phyloP scores from a whole-genome alignment of 2,797 vertebrate genomes.

The Propithecus deckenii region DNA sequence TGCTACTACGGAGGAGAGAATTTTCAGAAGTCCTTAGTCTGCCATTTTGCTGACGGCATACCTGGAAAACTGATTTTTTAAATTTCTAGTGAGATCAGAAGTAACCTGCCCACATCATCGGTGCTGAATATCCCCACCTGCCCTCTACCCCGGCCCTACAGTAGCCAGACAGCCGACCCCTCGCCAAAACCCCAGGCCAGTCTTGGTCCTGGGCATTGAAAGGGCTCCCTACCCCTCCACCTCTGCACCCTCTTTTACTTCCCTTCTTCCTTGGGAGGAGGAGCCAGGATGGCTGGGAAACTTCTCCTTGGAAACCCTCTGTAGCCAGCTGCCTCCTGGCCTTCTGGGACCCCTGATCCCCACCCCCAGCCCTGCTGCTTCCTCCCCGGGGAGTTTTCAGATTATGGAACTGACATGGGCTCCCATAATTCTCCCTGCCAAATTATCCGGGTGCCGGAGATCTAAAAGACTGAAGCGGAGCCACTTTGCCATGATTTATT shows the following conservation, averaged over 20 bases:
- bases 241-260: no score
- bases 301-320: background rate
- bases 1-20: background rate
- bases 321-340: background rate
- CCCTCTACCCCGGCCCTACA: background rate
- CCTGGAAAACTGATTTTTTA: background rate
- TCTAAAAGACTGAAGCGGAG: background rate
- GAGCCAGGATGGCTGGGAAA: background rate
- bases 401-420: background rate
- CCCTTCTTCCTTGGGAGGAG: background rate
- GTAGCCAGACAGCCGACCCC: background rate
- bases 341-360: background rate
- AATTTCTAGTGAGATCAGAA: background rate
- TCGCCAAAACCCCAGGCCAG: background rate
- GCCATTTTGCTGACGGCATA: background rate
- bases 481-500: constrained; percentile 9
- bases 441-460: background rate
- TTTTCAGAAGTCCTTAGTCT: background rate
- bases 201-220: rapidly evolving
- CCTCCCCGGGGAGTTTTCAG: background rate
- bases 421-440: background rate
- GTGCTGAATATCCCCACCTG: background rate
- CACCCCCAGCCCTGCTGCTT: background rate
- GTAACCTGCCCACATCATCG: background rate
- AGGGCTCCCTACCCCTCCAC: background rate